These are phyloP conservation scores for Orycteropus afer DNA, from an alignment of 2,113 vertebrate species.

Conservation along the genomic window DNA sequence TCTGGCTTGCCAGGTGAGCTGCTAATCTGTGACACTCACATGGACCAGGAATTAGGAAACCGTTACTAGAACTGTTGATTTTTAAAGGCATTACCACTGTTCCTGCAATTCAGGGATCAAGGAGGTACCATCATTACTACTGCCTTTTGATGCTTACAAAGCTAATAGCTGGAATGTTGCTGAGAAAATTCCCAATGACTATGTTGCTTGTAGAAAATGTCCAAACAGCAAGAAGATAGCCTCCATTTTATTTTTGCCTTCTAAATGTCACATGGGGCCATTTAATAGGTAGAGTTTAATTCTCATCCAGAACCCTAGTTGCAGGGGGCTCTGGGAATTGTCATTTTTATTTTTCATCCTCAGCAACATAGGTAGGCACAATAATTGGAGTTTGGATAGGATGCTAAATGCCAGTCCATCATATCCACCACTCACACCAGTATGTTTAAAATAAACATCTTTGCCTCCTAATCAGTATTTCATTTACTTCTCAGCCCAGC, in stretches of 20 bases:
- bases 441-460: neutral
- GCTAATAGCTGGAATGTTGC: neutral
- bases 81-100: neutral
- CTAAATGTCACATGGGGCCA: neutral
- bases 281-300: neutral
- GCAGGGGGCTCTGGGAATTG: neutral
- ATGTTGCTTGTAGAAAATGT: neutral
- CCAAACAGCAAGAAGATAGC: neutral
- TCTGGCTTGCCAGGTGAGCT: neutral
- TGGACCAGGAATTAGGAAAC: neutral
- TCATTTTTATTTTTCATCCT: neutral
- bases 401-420: neutral
- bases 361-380: neutral
- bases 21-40: neutral
- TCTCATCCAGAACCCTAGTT: neutral
- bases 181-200: neutral
- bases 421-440: neutral
- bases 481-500: neutral
- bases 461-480: neutral
- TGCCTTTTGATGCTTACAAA: neutral
- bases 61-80: neutral
- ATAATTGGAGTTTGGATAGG: neutral
- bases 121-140: neutral
- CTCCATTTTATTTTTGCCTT: constrained; percentile 27
- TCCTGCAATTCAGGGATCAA: neutral